phyloP scores from a whole-genome alignment of 2,797 vertebrate genomes.

The Moxostoma hubbsi region DNA sequence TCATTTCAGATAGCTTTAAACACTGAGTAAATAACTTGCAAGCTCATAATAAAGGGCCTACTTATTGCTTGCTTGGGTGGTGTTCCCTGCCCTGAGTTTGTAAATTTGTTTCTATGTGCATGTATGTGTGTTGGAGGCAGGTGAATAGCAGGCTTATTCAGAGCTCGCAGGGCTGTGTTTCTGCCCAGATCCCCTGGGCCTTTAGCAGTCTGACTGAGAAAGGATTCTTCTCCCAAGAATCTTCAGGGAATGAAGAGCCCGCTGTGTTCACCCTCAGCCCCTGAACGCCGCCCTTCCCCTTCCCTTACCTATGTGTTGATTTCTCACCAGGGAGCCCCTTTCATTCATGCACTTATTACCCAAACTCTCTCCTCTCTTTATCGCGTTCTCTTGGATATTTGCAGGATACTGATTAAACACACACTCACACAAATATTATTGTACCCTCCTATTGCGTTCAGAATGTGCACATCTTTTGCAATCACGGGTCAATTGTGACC shows the following conservation, averaged over 20 bases:
- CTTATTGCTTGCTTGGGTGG: slow-evolving; percentile 57
- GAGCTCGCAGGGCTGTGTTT: slow-evolving; percentile 87
- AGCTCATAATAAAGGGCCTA: slow-evolving; percentile 87
- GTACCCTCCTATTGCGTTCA: no score
- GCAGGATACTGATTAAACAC: not conserved
- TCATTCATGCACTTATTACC: slow-evolving; percentile 78
- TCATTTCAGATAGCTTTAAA: not conserved
- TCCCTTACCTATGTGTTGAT: slow-evolving; percentile 81
- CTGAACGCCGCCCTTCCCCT: slow-evolving; percentile 87
- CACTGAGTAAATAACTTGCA: slow-evolving; percentile 71
- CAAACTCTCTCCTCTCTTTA: not conserved
- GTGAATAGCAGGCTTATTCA: slow-evolving; percentile 76
- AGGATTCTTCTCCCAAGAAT: slow-evolving; percentile 85
- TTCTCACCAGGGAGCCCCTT: slow-evolving; percentile 81
- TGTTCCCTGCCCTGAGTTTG: slow-evolving; percentile 28
- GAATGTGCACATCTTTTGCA: no score
- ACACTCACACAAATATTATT: not conserved
- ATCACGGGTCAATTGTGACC: no score
- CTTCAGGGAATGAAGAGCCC: slow-evolving; percentile 85
- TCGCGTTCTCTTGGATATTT: not conserved
- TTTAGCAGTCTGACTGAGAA: slow-evolving; percentile 87
- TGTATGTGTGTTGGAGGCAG: slow-evolving; percentile 30
- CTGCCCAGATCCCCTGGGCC: slow-evolving; percentile 78
- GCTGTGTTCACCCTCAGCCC: slow-evolving; percentile 79
- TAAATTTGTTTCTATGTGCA: slow-evolving; percentile 18